Conservation (phyloP, 53 echinoderm and acorn worm species). For the Echinometra lucunter region DNA sequence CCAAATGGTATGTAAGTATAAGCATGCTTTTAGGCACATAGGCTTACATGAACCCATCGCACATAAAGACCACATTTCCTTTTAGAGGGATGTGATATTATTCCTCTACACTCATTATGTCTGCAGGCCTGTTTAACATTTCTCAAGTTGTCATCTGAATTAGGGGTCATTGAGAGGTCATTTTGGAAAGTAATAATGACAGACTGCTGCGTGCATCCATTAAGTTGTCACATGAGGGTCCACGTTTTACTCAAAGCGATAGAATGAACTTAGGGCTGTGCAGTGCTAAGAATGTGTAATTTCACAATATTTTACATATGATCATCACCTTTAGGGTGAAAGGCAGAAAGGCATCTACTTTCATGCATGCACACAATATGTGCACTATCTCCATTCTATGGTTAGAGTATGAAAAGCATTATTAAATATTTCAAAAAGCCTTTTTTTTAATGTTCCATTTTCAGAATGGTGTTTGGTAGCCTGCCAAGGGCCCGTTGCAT, state of each 20-base stretch:
- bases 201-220: slow-evolving; percentile 28
- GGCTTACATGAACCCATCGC: no score
- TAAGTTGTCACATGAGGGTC: not conserved
- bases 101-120: not conserved
- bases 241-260: not conserved
- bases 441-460: no score
- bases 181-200: not conserved
- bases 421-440: no score
- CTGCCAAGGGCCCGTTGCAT: no score
- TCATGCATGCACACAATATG: not conserved
- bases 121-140: not conserved
- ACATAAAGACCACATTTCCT: not conserved
- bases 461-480: not conserved
- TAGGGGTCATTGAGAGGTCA: not conserved
- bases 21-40: no score
- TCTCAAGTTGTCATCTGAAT: not conserved
- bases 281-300: no score
- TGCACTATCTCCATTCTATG: not conserved
- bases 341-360: no score
- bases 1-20: no score
- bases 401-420: not conserved
- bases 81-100: not conserved
- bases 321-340: no score
- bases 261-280: no score
- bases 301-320: no score